phyloP scores from a whole-genome alignment of 2,888 invertebrate genomes.

The Congeria kusceri region DNA sequence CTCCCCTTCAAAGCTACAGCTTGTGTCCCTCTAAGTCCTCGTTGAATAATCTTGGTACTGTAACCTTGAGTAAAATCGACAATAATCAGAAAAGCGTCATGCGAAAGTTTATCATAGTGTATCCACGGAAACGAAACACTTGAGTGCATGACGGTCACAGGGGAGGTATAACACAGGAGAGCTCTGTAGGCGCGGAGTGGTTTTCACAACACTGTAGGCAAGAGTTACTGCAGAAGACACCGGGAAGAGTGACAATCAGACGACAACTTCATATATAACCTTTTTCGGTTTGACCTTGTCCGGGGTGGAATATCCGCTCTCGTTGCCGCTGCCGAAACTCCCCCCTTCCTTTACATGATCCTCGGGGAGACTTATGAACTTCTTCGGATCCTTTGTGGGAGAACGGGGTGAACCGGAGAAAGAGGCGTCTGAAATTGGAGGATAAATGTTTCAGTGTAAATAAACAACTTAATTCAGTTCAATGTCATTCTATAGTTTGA shows the following conservation, averaged over 20 bases:
- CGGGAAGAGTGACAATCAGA: constrained; percentile 67
- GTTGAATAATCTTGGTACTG: too few relatives aligned
- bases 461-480: too few relatives aligned
- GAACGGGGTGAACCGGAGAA: constrained; percentile 69
- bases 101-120: neutral
- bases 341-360: constrained; percentile 72
- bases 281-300: constrained; percentile 82
- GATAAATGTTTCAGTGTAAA: too few relatives aligned
- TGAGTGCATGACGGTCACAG: neutral
- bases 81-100: constrained; percentile 8
- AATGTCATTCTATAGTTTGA: too few relatives aligned
- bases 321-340: constrained; percentile 71
- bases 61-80: too few relatives aligned
- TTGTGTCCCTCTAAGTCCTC: too few relatives aligned
- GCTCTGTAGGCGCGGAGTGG: neutral
- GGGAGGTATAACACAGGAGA: neutral
- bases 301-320: constrained; percentile 78
- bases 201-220: constrained; percentile 62
- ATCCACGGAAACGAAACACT: neutral
- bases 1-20: too few relatives aligned
- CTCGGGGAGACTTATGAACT: constrained; percentile 68
- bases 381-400: constrained; percentile 74
- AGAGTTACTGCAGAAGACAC: constrained; percentile 43
- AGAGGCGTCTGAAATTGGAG: constrained; percentile 61
- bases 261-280: constrained; percentile 84